phyloP scores from a whole-genome alignment of 2,113 vertebrate genomes.

The Suricata suricatta region DNA sequence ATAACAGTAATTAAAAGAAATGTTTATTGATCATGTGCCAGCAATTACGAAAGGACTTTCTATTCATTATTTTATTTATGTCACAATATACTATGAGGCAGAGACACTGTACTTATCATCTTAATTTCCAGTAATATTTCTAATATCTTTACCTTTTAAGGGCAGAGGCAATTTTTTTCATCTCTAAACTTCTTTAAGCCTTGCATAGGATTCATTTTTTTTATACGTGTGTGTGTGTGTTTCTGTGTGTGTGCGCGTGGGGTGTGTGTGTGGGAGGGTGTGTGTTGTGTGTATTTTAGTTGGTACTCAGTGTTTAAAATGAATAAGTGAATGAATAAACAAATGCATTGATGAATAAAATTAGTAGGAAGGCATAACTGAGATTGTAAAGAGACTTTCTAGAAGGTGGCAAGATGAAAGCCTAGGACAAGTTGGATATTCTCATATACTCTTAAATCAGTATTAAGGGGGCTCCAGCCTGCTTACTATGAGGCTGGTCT shows the following conservation, averaged over 20 bases:
- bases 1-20: background rate
- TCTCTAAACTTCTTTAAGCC: background rate
- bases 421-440: background rate
- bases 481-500: background rate
- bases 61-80: background rate
- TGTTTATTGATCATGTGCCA: background rate
- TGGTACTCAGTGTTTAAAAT: background rate
- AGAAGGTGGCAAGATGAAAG: background rate
- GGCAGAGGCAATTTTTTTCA: background rate
- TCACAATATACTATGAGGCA: background rate
- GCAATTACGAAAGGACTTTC: background rate
- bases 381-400: background rate
- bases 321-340: background rate
- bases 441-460: background rate
- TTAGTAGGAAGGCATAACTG: background rate
- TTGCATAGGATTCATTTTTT: background rate
- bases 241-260: too few relatives aligned
- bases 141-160: background rate
- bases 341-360: background rate
- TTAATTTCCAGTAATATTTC: background rate
- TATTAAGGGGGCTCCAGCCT: background rate
- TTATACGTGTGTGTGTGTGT: background rate
- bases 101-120: background rate
- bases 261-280: background rate
- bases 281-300: background rate